Evolutionary conservation across 2,797 vertebrate species (phyloP), one percentile per base, ranked within the genome.

Genomic region (Pyrocephalus nanus): DNA sequence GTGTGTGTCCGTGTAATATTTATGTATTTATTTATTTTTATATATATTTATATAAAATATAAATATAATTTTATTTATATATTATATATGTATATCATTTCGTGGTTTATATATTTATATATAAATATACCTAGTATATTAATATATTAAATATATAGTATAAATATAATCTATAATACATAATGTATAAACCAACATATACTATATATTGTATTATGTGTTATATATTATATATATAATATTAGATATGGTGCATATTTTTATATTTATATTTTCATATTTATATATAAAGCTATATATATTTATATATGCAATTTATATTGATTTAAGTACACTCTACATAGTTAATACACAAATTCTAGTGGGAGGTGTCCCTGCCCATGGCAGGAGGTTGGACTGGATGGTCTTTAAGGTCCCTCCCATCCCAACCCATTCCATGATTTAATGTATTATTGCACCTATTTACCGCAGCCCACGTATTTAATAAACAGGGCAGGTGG

Each of bases 351-450:
- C 72, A 23, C 42, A 65, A 17, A 17, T 53, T 53, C 40, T 16
- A 25, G 25, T 7, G 47, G 55, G 9, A 47, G 38, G 3, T 26
- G 25, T 8, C 72, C 12, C 64, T 53, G 40, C 27, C 54, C 55
- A 20, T 2, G 8, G 2, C 38, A 15, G 25, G 40, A 38, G 3
- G 5, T 3, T 22, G 38, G 4, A 21, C 27, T 8, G 23, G 40
- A 11, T 18, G 34, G 5, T 26, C 13, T 40, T 40, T 12, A 15
- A 38, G 16, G 3, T 3, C 40, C 19, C 45, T 67, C 15, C 38
- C 45, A 26, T 19, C 38, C 27, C 45, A 4, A 20, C 9, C 32
- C 42, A 6, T 3, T 5, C 50, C 36, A 8, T 1, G 30, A 17
- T 43, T 62, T 30, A n/a, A 11, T 9, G 2, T 55, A 12, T 30